phyloP scores from a whole-genome alignment of 2,113 vertebrate species.

The Microcebus lehilahytsara region DNA sequence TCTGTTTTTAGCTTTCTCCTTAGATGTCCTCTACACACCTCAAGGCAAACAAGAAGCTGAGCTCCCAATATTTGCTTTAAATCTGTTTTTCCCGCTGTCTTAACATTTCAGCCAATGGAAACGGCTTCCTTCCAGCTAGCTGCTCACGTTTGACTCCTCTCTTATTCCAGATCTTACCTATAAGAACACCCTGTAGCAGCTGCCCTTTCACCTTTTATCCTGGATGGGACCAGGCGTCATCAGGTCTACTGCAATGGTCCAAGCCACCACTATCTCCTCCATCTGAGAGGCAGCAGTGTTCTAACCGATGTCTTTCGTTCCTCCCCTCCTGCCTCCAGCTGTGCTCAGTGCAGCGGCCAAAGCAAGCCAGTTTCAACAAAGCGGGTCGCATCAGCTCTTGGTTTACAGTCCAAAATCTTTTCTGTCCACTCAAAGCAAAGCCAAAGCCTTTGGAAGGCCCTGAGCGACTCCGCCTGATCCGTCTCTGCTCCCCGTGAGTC shows the following conservation, averaged over 20 bases:
- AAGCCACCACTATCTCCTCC: background rate
- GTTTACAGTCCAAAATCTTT: background rate
- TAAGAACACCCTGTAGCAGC: background rate
- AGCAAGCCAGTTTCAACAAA: background rate
- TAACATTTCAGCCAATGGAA: background rate
- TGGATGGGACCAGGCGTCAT: background rate
- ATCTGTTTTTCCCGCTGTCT: background rate
- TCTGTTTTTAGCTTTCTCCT: background rate
- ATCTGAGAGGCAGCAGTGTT: background rate
- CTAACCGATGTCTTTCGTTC: background rate
- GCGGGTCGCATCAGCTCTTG: background rate
- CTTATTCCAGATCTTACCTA: background rate
- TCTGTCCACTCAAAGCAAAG: background rate
- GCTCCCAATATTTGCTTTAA: background rate
- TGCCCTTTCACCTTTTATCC: background rate
- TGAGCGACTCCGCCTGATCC: background rate
- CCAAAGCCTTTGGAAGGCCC: background rate
- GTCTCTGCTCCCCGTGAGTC: rapidly evolving
- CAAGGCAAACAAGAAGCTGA: background rate
- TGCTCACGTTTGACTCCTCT: background rate
- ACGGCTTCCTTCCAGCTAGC: background rate
- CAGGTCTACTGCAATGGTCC: background rate
- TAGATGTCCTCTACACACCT: background rate
- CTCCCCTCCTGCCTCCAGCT: background rate
- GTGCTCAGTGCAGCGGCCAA: too few species aligned